Conservation (phyloP, 1,140 invertebrate species). For the Sarcophaga peregrina region DNA sequence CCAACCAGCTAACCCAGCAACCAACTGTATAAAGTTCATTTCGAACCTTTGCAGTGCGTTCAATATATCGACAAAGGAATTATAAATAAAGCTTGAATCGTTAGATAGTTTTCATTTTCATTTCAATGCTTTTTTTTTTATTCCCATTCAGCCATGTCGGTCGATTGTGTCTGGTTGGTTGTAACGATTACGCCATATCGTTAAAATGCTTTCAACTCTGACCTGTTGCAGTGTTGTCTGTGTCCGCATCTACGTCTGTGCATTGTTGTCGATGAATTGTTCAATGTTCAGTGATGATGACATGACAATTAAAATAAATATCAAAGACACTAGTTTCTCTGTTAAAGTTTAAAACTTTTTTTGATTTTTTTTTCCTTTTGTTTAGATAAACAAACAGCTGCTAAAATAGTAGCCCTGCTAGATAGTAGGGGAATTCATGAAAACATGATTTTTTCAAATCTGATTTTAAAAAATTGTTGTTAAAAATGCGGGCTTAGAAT, state of each 20-base stretch:
- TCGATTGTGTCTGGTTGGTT: background rate
- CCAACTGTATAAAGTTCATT: background rate
- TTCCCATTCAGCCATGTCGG: background rate
- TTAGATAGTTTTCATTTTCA: background rate
- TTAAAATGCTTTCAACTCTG: constrained; percentile 22
- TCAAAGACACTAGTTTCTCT: background rate
- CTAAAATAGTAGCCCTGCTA: background rate
- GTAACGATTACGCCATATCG: constrained; percentile 21
- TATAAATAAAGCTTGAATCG: background rate
- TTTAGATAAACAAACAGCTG: background rate
- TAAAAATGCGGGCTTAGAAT: no score
- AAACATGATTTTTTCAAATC: no score
- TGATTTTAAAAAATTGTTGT: no score
- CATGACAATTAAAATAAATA: constrained; percentile 26
- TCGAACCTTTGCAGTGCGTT: constrained; percentile 1
- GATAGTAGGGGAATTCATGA: background rate
- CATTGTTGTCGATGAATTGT: constrained; percentile 17
- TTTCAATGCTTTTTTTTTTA: background rate
- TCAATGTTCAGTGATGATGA: constrained; percentile 21
- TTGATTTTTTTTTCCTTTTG: no score
- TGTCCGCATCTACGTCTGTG: background rate
- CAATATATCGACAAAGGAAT: constrained; percentile 5
- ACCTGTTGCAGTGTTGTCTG: constrained; percentile 13
- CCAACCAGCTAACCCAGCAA: no score
- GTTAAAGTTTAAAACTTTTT: background rate